phyloP scores from a whole-genome alignment of 1,140 invertebrate genomes.

The Lasaia peninsularis region DNA sequence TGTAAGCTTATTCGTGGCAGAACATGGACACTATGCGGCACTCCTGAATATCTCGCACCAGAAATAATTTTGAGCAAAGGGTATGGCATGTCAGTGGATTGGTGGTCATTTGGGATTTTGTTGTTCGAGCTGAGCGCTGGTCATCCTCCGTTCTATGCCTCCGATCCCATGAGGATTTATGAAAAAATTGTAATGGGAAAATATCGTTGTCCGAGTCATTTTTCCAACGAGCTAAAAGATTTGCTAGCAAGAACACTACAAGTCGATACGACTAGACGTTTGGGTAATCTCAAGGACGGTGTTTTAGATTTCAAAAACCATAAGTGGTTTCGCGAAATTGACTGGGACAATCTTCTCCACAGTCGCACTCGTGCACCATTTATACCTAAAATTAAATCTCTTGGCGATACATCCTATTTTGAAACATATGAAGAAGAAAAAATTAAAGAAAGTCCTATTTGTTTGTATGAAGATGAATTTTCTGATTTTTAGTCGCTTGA shows the following conservation, averaged over 20 bases:
- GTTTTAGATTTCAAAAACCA: conserved; percentile 82
- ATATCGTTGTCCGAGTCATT: conserved; percentile 83
- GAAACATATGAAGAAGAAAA: conserved; percentile 80
- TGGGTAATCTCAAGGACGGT: conserved; percentile 92
- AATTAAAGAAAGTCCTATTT: conserved; percentile 59
- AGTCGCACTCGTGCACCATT: conserved; percentile 87
- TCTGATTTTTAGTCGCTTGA: conserved; percentile 56
- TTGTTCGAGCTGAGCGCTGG: conserved; percentile 91
- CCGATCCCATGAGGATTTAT: conserved; percentile 93
- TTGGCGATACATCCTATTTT: conserved; percentile 89
- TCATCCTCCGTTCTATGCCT: conserved; percentile 89
- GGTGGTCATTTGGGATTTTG: conserved; percentile 96
- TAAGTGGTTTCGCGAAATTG: conserved; percentile 84
- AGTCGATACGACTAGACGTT: conserved; percentile 91
- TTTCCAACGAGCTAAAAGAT: conserved; percentile 88
- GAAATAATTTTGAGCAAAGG: conserved; percentile 97
- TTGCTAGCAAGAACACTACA: conserved; percentile 90
- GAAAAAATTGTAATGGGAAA: conserved; percentile 89
- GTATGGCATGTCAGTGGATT: conserved; percentile 96
- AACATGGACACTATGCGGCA: conserved; percentile 97
- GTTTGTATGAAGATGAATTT: conserved; percentile 69
- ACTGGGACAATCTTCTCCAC: conserved; percentile 92
- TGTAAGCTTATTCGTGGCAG: conserved; percentile 91
- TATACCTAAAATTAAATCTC: conserved; percentile 83
- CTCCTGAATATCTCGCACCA: conserved; percentile 96